phyloP scores from a whole-genome alignment of 2,888 invertebrate genomes.

The Lacanobia wlatinum region DNA sequence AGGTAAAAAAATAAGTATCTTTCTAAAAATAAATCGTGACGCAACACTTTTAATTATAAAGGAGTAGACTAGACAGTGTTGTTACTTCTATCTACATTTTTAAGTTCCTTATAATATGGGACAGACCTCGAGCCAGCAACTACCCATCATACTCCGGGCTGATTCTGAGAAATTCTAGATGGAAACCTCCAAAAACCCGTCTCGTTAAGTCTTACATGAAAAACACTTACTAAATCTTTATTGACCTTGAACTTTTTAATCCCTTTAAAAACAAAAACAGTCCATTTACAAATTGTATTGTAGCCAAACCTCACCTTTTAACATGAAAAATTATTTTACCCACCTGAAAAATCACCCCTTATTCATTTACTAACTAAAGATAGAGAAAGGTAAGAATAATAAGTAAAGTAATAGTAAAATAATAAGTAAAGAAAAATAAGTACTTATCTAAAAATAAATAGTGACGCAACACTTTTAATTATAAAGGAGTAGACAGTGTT shows the following conservation, averaged over 20 bases:
- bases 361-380: not conserved
- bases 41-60: conserved; percentile 67
- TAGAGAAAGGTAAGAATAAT: conserved; percentile 33
- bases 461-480: conserved; percentile 64
- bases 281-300: not conserved
- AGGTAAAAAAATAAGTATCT: conserved; percentile 9
- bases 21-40: conserved; percentile 38
- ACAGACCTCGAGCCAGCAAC: too few relatives aligned
- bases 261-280: not conserved
- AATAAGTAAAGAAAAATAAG: not conserved
- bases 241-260: not conserved
- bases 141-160: not conserved
- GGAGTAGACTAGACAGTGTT: conserved; percentile 52
- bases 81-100: conserved; percentile 19
- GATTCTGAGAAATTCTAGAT: not conserved
- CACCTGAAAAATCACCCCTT: not conserved
- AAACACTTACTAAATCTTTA: not conserved
- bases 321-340: not conserved
- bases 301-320: not conserved
- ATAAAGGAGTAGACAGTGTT: conserved; percentile 58
- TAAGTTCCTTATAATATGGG: too few relatives aligned
- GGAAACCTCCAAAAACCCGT: not conserved
- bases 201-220: not conserved
- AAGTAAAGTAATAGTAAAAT: too few relatives aligned
- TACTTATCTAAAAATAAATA: conserved; percentile 32